These are phyloP conservation scores for Nibea albiflora DNA, from an alignment of 2,113 vertebrate genomes.

Conservation along the genomic window DNA sequence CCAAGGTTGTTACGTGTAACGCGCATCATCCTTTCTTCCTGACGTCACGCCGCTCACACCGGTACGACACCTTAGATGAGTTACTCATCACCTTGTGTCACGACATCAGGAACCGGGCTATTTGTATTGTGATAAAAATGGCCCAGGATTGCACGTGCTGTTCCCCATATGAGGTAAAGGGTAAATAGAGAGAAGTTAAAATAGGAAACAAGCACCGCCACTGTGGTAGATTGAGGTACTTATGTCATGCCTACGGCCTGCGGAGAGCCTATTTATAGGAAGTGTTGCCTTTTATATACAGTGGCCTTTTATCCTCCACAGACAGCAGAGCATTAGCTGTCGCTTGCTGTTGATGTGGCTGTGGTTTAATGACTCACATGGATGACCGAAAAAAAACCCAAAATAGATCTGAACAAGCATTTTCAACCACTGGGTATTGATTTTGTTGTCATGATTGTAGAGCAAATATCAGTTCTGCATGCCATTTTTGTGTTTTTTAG, in stretches of 20 bases:
- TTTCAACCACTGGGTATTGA: conserved; percentile 20
- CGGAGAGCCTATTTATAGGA: conserved; percentile 73
- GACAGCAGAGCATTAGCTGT: conserved; percentile 45
- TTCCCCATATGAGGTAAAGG: conserved; percentile 66
- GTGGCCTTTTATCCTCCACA: conserved; percentile 63
- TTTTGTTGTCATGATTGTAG: conserved; percentile 4
- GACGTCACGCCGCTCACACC: background rate
- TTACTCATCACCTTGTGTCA: conserved; percentile 23
- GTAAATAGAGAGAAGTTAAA: conserved; percentile 73
- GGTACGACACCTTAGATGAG: background rate
- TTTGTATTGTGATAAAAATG: conserved; percentile 48
- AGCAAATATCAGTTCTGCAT: background rate
- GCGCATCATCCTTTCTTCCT: background rate
- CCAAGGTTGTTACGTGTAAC: background rate
- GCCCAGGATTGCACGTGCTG: conserved; percentile 37
- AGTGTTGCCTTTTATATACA: conserved; percentile 72
- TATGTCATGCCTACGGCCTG: conserved; percentile 66
- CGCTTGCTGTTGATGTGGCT: conserved; percentile 59
- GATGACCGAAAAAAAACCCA: conserved; percentile 35
- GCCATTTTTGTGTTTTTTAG: background rate
- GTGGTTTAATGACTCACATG: conserved; percentile 60
- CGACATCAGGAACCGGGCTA: background rate
- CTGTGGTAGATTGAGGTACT: conserved; percentile 59
- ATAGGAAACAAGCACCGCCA: conserved; percentile 56
- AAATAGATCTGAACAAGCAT: conserved; percentile 44